A percentile compares a stretch with the other conserved stretches of the same genome.
These are phyloP conservation scores for Hylia prasina DNA, from an alignment of 2,113 vertebrate genomes.

Conservation along the genomic window DNA sequence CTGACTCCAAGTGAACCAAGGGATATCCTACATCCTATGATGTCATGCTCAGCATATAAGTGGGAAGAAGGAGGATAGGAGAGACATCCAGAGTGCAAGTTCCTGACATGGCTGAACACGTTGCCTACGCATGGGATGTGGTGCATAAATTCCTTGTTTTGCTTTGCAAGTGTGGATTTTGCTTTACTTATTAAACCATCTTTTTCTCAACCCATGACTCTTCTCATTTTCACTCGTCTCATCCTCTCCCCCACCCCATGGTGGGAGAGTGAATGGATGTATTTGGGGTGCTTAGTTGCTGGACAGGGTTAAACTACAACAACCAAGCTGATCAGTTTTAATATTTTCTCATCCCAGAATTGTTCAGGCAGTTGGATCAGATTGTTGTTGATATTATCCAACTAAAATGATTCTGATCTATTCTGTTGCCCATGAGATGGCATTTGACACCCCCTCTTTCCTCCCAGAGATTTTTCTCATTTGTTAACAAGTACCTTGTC, in stretches of 20 bases:
- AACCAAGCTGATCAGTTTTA: neutral
- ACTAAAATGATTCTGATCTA: neutral
- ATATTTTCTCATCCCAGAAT: neutral
- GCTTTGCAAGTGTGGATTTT: neutral
- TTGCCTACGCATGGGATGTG: neutral
- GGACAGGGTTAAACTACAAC: neutral
- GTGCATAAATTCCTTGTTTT: neutral
- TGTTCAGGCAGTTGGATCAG: neutral
- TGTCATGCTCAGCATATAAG: neutral
- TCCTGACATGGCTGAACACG: neutral
- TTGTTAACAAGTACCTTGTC: neutral
- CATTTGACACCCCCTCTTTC: neutral
- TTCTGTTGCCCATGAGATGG: neutral
- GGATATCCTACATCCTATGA: neutral
- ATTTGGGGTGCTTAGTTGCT: neutral
- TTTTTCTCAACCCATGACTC: neutral
- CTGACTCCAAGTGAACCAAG: neutral
- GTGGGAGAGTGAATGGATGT: fast-evolving
- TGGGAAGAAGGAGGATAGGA: neutral
- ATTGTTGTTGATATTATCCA: neutral
- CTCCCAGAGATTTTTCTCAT: neutral
- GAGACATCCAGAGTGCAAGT: neutral
- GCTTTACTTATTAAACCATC: neutral
- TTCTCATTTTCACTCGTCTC: neutral
- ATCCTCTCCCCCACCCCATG: neutral